phyloP scores from a whole-genome alignment of 2,797 vertebrate genomes.

The Clarias laeviceps region DNA sequence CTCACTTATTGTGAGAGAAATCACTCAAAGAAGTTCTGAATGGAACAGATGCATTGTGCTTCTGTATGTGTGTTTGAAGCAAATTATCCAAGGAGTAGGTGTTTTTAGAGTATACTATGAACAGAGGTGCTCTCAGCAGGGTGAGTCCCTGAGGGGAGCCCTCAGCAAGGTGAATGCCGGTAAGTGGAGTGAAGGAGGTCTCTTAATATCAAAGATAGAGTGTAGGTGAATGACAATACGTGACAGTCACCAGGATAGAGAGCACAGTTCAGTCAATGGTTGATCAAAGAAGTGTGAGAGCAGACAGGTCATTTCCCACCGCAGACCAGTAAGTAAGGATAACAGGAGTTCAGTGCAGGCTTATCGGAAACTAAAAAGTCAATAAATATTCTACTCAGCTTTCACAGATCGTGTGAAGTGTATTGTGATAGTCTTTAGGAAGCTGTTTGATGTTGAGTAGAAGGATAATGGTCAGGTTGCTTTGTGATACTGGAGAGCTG shows the following conservation, averaged over 20 bases:
- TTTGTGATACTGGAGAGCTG: constrained; percentile 37
- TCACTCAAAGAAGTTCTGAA: constrained; percentile 32
- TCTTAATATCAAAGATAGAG: constrained; percentile 6
- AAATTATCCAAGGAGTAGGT: background rate
- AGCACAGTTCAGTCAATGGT: constrained; percentile 9
- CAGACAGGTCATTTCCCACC: constrained; percentile 28
- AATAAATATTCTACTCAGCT: constrained; percentile 39
- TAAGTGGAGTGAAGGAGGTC: constrained; percentile 12
- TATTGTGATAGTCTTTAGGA: constrained; percentile 68
- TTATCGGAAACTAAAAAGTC: constrained; percentile 29
- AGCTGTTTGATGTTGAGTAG: constrained; percentile 77
- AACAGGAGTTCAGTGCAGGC: constrained; percentile 21
- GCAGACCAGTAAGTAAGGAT: constrained; percentile 12
- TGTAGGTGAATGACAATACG: constrained; percentile 13
- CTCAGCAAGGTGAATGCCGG: constrained; percentile 29
- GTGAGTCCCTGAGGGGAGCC: constrained; percentile 25
- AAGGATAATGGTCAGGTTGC: constrained; percentile 71
- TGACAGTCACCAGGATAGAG: constrained; percentile 2
- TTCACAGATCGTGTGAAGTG: constrained; percentile 54
- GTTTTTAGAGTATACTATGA: constrained; percentile 5
- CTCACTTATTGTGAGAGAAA: constrained; percentile 3
- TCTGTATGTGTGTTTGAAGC: constrained; percentile 25
- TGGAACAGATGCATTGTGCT: constrained; percentile 33
- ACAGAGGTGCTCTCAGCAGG: background rate
- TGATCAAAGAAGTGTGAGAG: constrained; percentile 29